Conservation (phyloP, 2,888 invertebrate species). For the Criorhina ranunculi region DNA sequence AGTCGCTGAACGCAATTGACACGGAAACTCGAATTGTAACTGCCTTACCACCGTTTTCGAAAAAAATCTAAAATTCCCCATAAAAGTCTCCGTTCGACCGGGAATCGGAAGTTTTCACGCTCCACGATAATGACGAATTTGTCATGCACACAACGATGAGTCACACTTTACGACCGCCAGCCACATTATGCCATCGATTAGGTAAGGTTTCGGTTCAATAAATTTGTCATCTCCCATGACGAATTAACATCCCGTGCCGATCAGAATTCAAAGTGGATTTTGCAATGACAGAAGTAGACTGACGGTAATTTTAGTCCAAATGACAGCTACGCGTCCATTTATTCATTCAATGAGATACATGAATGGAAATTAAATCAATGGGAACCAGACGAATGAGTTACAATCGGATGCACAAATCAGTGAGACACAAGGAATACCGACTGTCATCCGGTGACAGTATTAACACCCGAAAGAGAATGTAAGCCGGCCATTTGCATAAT, state of each 20-base stretch:
- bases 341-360: slow-evolving; percentile 10
- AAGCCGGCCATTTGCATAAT: slow-evolving; percentile 6
- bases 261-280: slow-evolving; percentile 2
- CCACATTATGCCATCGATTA: slow-evolving; percentile 9
- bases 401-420: slow-evolving; percentile 22
- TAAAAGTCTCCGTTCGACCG: not conserved
- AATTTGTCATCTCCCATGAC: slow-evolving; percentile 27
- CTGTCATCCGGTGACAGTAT: slow-evolving; percentile 33
- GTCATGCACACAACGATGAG: slow-evolving; percentile 19
- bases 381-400: not conserved
- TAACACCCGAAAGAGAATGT: slow-evolving; percentile 24
- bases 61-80: not conserved
- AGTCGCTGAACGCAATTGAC: not conserved
- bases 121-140: not conserved
- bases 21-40: not conserved
- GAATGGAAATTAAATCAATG: slow-evolving; percentile 25
- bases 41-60: not conserved
- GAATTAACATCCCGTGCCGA: slow-evolving; percentile 22
- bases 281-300: not conserved
- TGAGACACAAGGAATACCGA: not conserved
- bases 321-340: not conserved
- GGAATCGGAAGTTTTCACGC: slow-evolving; percentile 2
- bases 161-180: slow-evolving; percentile 23
- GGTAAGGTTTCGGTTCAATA: slow-evolving; percentile 23
- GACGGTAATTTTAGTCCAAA: not conserved